Conservation (phyloP, 2,888 invertebrate genomes). For the Leistus spinibarbis region DNA sequence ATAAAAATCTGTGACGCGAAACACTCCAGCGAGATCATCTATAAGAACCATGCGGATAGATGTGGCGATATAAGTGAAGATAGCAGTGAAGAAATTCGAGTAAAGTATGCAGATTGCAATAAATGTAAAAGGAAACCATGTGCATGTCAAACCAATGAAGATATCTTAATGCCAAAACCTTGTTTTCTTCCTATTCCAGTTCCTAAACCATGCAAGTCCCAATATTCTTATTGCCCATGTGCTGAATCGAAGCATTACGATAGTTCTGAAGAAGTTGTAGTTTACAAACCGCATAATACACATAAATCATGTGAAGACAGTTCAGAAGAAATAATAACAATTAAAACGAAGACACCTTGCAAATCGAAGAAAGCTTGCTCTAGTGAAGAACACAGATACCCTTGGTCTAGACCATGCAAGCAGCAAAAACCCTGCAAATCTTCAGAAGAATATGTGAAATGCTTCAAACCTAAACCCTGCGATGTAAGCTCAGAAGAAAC, state of each 20-base stretch:
- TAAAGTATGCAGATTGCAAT: background rate
- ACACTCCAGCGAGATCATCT: slow-evolving; percentile 14
- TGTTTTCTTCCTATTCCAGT: background rate
- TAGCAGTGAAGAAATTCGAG: slow-evolving; percentile 25
- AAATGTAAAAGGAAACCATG: slow-evolving; percentile 6
- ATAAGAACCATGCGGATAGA: slow-evolving; percentile 11
- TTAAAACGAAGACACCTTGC: background rate
- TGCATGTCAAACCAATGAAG: slow-evolving; percentile 12
- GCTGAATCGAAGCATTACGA: background rate
- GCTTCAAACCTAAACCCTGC: slow-evolving; percentile 10
- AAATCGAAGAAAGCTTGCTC: background rate
- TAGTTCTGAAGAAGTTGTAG: slow-evolving; percentile 3
- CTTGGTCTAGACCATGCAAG: background rate
- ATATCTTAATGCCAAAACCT: slow-evolving; percentile 8
- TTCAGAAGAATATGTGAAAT: background rate
- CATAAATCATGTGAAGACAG: background rate
- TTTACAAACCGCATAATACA: background rate
- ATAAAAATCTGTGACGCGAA: slow-evolving; percentile 13
- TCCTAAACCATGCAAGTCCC: background rate
- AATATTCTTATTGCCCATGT: background rate
- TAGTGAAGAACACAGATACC: background rate
- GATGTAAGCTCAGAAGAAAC: background rate
- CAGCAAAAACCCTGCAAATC: background rate
- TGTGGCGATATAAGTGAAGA: slow-evolving; percentile 21
- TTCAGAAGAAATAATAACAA: slow-evolving; percentile 11